phyloP scores from a whole-genome alignment of 2,113 vertebrate genomes.

The Glareola pratincola region DNA sequence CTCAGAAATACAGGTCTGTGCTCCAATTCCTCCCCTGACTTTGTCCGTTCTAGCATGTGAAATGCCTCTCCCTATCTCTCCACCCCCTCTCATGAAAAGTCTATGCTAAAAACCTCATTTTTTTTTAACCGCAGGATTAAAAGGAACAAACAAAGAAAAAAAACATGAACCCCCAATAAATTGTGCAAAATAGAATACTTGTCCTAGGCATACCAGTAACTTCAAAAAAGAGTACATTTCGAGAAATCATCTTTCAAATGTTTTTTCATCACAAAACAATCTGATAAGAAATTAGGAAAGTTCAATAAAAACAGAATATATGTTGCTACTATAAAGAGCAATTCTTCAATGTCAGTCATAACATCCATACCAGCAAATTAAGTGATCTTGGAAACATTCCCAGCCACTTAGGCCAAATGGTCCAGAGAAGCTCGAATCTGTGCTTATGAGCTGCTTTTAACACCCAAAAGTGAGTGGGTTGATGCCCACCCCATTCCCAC shows the following conservation, averaged over 20 bases:
- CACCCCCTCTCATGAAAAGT: not conserved
- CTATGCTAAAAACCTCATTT: not conserved
- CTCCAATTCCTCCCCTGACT: not conserved
- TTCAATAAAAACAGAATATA: not conserved
- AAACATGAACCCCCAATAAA: fast-evolving
- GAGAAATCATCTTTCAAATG: not conserved
- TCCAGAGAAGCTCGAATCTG: not conserved
- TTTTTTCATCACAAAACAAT: not conserved
- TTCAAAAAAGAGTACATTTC: not conserved
- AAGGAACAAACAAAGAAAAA: not conserved
- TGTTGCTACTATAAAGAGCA: not conserved
- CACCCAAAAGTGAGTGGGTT: not conserved
- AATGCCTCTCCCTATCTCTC: not conserved
- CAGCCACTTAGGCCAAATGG: not conserved
- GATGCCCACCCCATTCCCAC: not conserved
- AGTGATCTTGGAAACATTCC: not conserved
- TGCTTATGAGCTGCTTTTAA: not conserved
- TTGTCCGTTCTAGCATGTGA: not conserved
- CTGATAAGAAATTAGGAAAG: not conserved
- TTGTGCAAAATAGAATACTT: not conserved
- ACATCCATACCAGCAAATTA: not conserved
- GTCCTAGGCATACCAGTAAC: not conserved
- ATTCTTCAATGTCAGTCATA: not conserved
- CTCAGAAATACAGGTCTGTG: not conserved
- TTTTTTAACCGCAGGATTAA: not conserved